phyloP scores from a whole-genome alignment of 2,888 invertebrate species.

The Tinea pellionella region DNA sequence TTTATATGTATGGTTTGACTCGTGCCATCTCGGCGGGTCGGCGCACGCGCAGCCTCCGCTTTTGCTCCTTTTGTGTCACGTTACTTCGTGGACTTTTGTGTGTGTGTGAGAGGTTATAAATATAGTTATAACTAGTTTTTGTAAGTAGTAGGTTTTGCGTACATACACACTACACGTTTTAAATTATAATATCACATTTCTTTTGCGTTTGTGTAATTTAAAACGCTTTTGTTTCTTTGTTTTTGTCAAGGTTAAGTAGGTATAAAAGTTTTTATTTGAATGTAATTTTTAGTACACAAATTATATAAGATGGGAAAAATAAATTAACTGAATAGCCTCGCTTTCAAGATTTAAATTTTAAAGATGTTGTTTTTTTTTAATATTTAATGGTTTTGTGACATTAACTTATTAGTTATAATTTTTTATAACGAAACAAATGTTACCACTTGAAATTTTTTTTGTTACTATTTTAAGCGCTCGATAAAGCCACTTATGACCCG shows the following conservation, averaged over 20 bases:
- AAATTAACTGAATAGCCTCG: no score
- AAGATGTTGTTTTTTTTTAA: background rate
- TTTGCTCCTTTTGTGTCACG: slow-evolving; percentile 62
- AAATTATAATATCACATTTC: background rate
- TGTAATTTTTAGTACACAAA: no score
- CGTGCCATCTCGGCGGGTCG: slow-evolving; percentile 59
- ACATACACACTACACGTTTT: background rate
- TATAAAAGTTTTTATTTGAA: no score
- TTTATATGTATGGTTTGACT: slow-evolving; percentile 36
- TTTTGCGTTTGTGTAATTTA: background rate
- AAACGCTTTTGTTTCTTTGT: background rate
- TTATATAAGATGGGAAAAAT: no score
- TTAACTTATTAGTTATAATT: background rate
- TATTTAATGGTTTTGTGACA: background rate
- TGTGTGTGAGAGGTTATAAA: background rate
- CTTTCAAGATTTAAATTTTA: background rate
- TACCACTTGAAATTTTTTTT: background rate
- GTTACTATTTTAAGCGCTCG: background rate
- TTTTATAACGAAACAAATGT: background rate
- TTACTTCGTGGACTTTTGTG: slow-evolving; percentile 30
- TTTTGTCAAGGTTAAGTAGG: background rate
- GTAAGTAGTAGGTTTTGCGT: background rate
- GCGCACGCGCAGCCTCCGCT: slow-evolving; percentile 64
- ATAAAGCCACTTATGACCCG: background rate
- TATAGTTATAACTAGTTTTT: background rate